Percentiles rank a stretch among this genome's conserved stretches.
These are phyloP conservation scores for Tribolium madens DNA, from an alignment of 1,140 invertebrate genomes.

Conservation along the genomic window DNA sequence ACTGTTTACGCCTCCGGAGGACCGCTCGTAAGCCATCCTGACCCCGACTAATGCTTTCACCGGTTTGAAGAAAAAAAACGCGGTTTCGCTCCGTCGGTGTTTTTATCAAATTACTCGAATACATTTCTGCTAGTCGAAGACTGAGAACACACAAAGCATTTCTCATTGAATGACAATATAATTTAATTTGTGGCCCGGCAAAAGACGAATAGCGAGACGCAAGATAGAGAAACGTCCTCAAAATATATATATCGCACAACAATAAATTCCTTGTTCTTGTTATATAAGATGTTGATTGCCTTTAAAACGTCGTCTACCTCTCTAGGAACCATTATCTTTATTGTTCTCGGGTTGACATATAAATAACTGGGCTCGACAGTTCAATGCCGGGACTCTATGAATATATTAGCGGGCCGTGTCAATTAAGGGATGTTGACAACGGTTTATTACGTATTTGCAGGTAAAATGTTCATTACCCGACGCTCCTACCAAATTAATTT, in stretches of 20 bases:
- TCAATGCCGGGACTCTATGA: conserved; percentile 53
- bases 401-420: conserved; percentile 51
- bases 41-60: no score
- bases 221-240: conserved; percentile 37
- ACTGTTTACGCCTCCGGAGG: background rate
- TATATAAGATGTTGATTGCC: conserved; percentile 54
- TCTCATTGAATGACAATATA: conserved; percentile 36
- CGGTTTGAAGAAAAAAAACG: background rate
- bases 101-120: conserved; percentile 33
- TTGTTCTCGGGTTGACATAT: conserved; percentile 55
- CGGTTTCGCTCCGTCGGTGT: background rate
- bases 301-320: conserved; percentile 56
- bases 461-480: conserved; percentile 32
- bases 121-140: conserved; percentile 16
- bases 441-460: conserved; percentile 39
- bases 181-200: conserved; percentile 34
- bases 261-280: conserved; percentile 49
- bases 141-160: conserved; percentile 32
- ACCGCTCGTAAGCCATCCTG: no score
- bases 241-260: conserved; percentile 35
- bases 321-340: conserved; percentile 58
- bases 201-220: conserved; percentile 17
- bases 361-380: conserved; percentile 53
- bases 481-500: conserved; percentile 19
- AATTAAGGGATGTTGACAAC: conserved; percentile 47